These are phyloP conservation scores for Steinernema khuongi DNA, from an alignment of 1,140 invertebrate genomes.

Conservation along the genomic window DNA sequence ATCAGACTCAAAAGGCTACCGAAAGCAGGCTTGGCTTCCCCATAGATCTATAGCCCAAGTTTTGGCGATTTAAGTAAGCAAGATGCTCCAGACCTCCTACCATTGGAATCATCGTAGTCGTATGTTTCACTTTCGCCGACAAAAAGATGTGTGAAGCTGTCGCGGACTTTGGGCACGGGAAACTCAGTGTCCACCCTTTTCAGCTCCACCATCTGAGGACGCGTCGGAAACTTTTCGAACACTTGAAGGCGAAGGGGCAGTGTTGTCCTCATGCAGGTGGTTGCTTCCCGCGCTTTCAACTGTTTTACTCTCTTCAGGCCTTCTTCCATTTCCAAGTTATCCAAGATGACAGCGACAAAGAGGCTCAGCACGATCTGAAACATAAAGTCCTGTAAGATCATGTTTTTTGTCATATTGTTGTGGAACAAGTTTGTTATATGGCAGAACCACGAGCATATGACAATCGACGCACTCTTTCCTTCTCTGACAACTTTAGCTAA, in stretches of 20 bases:
- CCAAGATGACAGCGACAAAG: conserved; percentile 98
- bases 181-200: conserved; percentile 94
- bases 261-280: conserved; percentile 85
- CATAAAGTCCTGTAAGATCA: neutral
- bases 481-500: neutral
- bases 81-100: neutral
- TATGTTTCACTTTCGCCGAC: conserved; percentile 64
- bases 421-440: neutral
- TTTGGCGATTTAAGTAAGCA: too few species aligned
- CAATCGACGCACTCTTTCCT: too few species aligned
- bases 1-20: too few species aligned
- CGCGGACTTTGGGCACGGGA: conserved; percentile 86
- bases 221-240: conserved; percentile 97
- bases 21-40: too few species aligned
- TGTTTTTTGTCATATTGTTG: neutral
- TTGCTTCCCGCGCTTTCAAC: conserved; percentile 62
- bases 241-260: conserved; percentile 89
- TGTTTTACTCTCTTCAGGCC: conserved; percentile 99
- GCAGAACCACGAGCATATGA: too few species aligned
- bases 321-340: conserved; percentile 97
- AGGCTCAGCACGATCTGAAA: conserved; percentile 41
- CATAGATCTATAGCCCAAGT: too few species aligned
- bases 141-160: conserved; percentile 97
- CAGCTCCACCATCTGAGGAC: conserved; percentile 92
- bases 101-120: neutral